Percentiles rank a stretch among this genome's conserved stretches.
These are phyloP conservation scores for Gobius niger DNA, from an alignment of 2,113 vertebrate genomes.

Conservation along the genomic window DNA sequence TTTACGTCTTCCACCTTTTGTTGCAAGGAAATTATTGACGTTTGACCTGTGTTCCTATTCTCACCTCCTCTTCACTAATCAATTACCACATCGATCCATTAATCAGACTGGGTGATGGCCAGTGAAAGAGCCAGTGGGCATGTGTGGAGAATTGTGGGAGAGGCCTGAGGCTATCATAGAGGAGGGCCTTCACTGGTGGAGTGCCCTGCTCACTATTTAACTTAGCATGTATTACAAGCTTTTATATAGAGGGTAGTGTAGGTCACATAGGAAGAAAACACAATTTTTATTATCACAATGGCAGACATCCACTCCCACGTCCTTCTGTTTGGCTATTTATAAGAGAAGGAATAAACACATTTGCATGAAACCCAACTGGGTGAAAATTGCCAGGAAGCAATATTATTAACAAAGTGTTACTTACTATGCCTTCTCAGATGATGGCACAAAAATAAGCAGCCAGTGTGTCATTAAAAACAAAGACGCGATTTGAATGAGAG, in stretches of 20 bases:
- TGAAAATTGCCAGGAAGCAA: slow-evolving; percentile 46
- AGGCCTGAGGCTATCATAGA: slow-evolving; percentile 77
- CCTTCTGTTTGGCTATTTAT: slow-evolving; percentile 13
- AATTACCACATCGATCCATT: slow-evolving; percentile 97
- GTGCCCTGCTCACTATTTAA: slow-evolving; percentile 33
- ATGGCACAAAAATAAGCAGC: slow-evolving; percentile 39
- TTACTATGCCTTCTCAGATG: slow-evolving; percentile 41
- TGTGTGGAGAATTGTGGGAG: slow-evolving; percentile 72
- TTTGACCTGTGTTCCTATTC: slow-evolving; percentile 90
- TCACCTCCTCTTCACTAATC: slow-evolving; percentile 93
- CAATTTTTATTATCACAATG: slow-evolving; percentile 5
- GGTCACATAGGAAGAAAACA: background rate
- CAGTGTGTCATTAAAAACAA: slow-evolving; percentile 48
- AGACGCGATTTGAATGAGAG: slow-evolving; percentile 51
- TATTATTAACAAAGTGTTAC: slow-evolving; percentile 40
- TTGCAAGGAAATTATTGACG: slow-evolving; percentile 88
- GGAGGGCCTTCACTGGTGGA: slow-evolving; percentile 68
- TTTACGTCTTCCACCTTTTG: slow-evolving; percentile 89
- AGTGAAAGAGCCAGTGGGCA: slow-evolving; percentile 87
- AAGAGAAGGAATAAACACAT: slow-evolving; percentile 9
- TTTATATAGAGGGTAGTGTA: slow-evolving; percentile 16
- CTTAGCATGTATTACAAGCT: slow-evolving; percentile 20
- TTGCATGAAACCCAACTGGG: slow-evolving; percentile 34
- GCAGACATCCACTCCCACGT: slow-evolving; percentile 1
- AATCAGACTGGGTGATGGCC: slow-evolving; percentile 91